A percentile compares a stretch with the other conserved stretches of the same genome.
These are phyloP conservation scores for Ochropacha duplaris DNA, from an alignment of 2,888 invertebrate genomes.

Conservation along the genomic window DNA sequence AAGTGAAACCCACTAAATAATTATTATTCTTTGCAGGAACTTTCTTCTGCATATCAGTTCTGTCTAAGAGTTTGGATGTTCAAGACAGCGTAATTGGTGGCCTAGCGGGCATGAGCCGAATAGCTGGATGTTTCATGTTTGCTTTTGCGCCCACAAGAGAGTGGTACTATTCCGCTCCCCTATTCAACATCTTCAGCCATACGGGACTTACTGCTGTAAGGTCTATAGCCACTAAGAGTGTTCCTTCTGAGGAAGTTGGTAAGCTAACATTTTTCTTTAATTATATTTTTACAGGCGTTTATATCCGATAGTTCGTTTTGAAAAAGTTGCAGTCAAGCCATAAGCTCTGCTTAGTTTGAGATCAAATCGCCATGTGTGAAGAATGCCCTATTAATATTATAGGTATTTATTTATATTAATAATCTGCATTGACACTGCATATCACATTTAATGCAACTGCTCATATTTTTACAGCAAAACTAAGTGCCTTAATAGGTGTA, in stretches of 20 bases:
- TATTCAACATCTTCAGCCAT: conserved; percentile 80
- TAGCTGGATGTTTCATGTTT: conserved; percentile 77
- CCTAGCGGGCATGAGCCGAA: conserved; percentile 78
- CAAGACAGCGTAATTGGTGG: conserved; percentile 77
- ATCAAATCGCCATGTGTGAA: no score
- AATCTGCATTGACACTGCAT: not conserved
- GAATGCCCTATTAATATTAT: no score
- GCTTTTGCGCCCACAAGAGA: conserved; percentile 71
- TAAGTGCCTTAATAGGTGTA: conserved; percentile 81
- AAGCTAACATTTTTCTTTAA: conserved; percentile 25
- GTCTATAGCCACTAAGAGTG: conserved; percentile 82
- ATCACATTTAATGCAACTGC: not conserved
- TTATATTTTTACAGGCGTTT: no score
- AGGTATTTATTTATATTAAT: no score
- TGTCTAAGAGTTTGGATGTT: conserved; percentile 67
- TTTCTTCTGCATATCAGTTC: conserved; percentile 71
- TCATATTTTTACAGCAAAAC: conserved; percentile 60
- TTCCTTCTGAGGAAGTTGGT: conserved; percentile 82
- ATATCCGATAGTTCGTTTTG: no score
- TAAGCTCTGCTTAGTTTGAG: no score
- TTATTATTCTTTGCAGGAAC: conserved; percentile 57
- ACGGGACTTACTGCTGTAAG: conserved; percentile 82
- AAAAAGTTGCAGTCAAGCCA: no score
- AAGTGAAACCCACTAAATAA: not conserved
- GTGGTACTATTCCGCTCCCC: conserved; percentile 77